Evolutionary conservation across 2,113 vertebrate species (phyloP), one percentile per base, ranked within the genome.

Genomic region (Amblyopsis rosae): DNA sequence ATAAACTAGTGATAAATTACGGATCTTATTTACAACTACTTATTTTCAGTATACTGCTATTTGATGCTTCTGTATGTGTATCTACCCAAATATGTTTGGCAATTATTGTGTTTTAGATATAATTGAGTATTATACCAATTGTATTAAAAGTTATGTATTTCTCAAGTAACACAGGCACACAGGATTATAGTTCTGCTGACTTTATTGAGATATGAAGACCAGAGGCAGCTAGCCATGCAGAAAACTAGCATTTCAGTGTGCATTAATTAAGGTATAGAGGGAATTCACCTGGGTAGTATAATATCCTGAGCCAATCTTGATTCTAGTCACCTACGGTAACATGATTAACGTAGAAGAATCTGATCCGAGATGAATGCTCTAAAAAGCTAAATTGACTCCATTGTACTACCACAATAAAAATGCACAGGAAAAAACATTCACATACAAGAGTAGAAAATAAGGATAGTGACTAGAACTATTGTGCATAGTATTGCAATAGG

Each of bases 241-340:
- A 78, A 69, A 81, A 80, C 82, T 75, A 81, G 84, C 86, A 65
- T 73, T 63, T 47, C 67, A 32, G 69, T 79, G 82, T 77, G 80
- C 74, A 79, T 45, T 75, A 35, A 70, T 45, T 75, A 35, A 70
- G 62, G 75, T 79, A 73, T 53, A 48, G 41, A 48, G 56, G 60
- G 48, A 62, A 46, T 51, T 79, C 62, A 81, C 81, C 72, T 79
- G 79, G 74, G 50, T 79, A 72, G 71, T 65, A 80, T 73, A n/a
- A n/a, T 71, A 83, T 85, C 88, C 88, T 90, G 87, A 90, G 87
- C 84, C 88, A 83, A 62, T 72, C 72, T 46, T 76, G 77, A 75
- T 84, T 85, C 75, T 84, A 82, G 81, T 79, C 79, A 62, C 69
- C 68, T 81, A 84, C 13, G 16, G 67, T 72, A 60, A 83, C 76